phyloP scores from a whole-genome alignment of 2,113 vertebrate species.

The Fulica atra region DNA sequence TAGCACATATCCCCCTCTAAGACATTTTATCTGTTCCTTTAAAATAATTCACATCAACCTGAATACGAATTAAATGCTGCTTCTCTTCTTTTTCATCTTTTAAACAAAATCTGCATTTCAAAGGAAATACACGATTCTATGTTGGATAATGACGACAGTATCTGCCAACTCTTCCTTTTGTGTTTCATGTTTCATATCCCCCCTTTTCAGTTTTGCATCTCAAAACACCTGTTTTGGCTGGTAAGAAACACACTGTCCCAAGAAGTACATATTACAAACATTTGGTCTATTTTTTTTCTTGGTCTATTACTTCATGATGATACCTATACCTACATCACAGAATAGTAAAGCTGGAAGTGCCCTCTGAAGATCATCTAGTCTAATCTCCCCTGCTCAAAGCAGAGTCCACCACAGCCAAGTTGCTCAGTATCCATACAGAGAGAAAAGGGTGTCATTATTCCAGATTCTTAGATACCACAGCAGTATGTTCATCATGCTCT shows the following conservation, averaged over 20 bases:
- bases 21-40: not conserved
- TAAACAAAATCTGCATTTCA: constrained; percentile 56
- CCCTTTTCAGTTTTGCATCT: not conserved
- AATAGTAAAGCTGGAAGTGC: not conserved
- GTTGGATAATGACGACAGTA: not conserved
- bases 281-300: not conserved
- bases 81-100: not conserved
- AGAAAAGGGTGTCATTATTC: not conserved
- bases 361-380: not conserved
- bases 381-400: not conserved
- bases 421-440: not conserved
- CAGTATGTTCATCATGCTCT: not conserved
- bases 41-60: not conserved
- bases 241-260: not conserved
- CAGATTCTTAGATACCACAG: not conserved
- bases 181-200: not conserved
- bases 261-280: not conserved
- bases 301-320: not conserved
- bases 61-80: not conserved
- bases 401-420: not conserved
- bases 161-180: not conserved
- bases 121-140: not conserved
- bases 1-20: not conserved
- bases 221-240: not conserved
- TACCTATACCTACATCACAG: not conserved